Base-by-base conservation (phyloP, 2,113 vertebrate genomes). In the Mesitornis unicolor region DNA sequence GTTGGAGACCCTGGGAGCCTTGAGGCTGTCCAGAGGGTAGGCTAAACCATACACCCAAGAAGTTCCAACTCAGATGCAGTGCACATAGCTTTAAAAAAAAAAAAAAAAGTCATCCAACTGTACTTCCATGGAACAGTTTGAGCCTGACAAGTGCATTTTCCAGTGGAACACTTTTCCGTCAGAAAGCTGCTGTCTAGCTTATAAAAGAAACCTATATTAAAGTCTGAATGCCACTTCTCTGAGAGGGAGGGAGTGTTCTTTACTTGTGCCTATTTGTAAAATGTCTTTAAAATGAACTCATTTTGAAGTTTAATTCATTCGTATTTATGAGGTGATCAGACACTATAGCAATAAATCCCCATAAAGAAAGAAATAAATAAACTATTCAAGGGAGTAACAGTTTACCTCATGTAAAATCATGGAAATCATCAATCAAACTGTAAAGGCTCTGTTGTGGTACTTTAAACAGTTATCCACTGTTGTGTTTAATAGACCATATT, bases 111-210 rank as follows among this genome's bases (percentile, higher is more conserved):
- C 74, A 85, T 83, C 63, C 64, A 80, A 94, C 56, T 81, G 11
- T 80, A 74, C 64, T 94, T 88, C 59, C 60, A 88, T 42, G 86
- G 92, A 96, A 93, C 31, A 83, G 47, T 95, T 47, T 70, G 75
- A 88, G 63, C 22, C 78, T 80, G 90, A 96, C 95, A 96, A 93
- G 95, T 84, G 87, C 79, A 84, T 96, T 95, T 97, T 96, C 90
- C 92, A 94, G 83, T 90, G 93, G 92, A 97, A 96, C 79, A 90
- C 80, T 84, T 84, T 81, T 84, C 84, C 13, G 0, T 78, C 86
- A 97, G 85, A 91, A 77, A 86, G 68, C 51, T 94, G 82, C 63
- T 92, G 82, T 81, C 68, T 91, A 86, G 85, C 70, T 96, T 77
- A 93, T 85, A 88, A 91, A 86, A 59, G 71, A 94, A 93, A 92